Percentiles rank a stretch among this genome's conserved stretches.
These are phyloP conservation scores for Chaetogeoica ovagalla DNA, from an alignment of 2,888 invertebrate species.

Conservation along the genomic window DNA sequence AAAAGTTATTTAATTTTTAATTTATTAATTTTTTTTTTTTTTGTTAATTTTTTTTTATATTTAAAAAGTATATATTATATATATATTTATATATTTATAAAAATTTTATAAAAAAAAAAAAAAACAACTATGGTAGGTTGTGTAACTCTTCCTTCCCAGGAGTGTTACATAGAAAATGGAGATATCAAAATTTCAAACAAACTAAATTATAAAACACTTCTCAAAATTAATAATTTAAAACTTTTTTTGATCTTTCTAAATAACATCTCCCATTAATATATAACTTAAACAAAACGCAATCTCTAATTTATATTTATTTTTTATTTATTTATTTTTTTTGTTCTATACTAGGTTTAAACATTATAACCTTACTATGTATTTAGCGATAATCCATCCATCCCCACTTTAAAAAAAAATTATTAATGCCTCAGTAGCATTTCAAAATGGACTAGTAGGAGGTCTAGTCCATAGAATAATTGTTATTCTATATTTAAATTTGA, in stretches of 20 bases:
- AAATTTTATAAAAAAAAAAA: conserved; percentile 53
- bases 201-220: conserved; percentile 20
- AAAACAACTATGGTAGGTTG: conserved; percentile 51
- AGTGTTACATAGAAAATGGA: conserved; percentile 49
- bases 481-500: conserved; percentile 32
- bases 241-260: conserved; percentile 22
- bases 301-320: conserved; percentile 17
- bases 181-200: conserved; percentile 45
- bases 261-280: conserved; percentile 46
- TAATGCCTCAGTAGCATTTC: conserved; percentile 49
- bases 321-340: conserved; percentile 22
- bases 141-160: conserved; percentile 48
- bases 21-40: conserved; percentile 52
- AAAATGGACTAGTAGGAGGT: conserved; percentile 52
- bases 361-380: conserved; percentile 34
- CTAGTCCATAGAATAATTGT: conserved; percentile 47
- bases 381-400: conserved; percentile 53
- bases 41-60: conserved; percentile 50
- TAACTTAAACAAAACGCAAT: conserved; percentile 43
- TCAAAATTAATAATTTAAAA: conserved; percentile 25
- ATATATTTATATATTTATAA: conserved; percentile 53
- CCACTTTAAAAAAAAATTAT: conserved; percentile 43
- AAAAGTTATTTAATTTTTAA: conserved; percentile 53
- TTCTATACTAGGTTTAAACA: conserved; percentile 36
- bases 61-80: conserved; percentile 52